Percentiles rank a stretch among this genome's conserved stretches.
phyloP scores from a whole-genome alignment of 2,797 vertebrate genomes.

The Nannoperca obscura region DNA sequence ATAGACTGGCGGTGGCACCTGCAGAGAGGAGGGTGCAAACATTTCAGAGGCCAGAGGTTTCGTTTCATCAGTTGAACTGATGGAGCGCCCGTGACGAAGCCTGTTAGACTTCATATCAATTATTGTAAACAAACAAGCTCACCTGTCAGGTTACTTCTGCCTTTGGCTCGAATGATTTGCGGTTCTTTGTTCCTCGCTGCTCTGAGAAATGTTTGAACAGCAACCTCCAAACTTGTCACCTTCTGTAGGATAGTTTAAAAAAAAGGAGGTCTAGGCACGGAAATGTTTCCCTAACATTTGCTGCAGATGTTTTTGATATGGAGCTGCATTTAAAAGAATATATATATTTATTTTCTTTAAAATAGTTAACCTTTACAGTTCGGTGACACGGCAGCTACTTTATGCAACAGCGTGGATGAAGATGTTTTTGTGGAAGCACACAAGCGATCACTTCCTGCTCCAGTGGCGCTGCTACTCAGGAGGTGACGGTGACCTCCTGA shows the following conservation, averaged over 20 bases:
- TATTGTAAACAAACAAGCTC: background rate
- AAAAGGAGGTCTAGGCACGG: background rate
- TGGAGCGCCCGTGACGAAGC: background rate
- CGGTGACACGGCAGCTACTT: constrained; percentile 53
- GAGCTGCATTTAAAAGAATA: constrained; percentile 10
- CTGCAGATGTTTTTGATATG: background rate
- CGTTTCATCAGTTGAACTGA: constrained; percentile 8
- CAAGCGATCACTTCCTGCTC: background rate
- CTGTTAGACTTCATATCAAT: background rate
- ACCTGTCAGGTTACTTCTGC: background rate
- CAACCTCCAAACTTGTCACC: constrained; percentile 19
- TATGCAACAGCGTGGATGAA: constrained; percentile 3
- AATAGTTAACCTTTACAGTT: background rate
- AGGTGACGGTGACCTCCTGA: constrained; percentile 32
- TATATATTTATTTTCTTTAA: constrained; percentile 47
- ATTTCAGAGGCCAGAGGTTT: constrained; percentile 14
- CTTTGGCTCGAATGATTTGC: background rate
- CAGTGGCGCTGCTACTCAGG: background rate
- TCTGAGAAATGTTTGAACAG: constrained; percentile 8
- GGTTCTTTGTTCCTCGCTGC: constrained; percentile 11
- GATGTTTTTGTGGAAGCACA: background rate
- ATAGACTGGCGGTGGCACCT: constrained; percentile 15
- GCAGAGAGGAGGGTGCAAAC: constrained; percentile 2
- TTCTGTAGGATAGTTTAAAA: background rate
- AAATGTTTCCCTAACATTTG: constrained; percentile 12